Evolutionary conservation across 2,888 invertebrate genomes (phyloP).

Genomic region (Pollenia griseotomentosa): DNA sequence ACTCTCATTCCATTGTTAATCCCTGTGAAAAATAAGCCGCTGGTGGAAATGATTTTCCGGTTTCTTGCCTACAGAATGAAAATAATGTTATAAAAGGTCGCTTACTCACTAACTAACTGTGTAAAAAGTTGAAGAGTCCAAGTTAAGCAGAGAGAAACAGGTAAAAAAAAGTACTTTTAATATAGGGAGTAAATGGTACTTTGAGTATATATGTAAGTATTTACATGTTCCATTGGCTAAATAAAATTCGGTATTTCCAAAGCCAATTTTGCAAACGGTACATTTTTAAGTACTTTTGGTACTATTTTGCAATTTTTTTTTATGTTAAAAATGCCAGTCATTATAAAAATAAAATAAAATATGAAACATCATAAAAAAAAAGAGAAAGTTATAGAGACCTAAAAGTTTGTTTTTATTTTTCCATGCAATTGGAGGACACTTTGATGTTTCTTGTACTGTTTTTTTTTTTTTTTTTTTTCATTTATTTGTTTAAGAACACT

Average conservation of each 20-base stretch:
- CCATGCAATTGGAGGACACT: neutral
- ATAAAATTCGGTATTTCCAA: too few relatives aligned
- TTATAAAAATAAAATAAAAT: neutral
- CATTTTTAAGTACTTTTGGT: too few relatives aligned
- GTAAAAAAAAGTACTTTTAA: too few relatives aligned
- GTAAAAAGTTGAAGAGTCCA: too few relatives aligned
- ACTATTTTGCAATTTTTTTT: too few relatives aligned
- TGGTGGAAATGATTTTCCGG: slow-evolving; percentile 47
- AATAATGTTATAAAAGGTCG: slow-evolving; percentile 18
- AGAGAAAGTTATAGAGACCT: neutral
- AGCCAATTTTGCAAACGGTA: too few relatives aligned
- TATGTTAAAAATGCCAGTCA: neutral
- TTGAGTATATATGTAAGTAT: too few relatives aligned
- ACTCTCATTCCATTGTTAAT: slow-evolving; percentile 3
- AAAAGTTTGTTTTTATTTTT: slow-evolving; percentile 20
- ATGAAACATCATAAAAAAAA: neutral
- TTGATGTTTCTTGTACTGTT: slow-evolving; percentile 17
- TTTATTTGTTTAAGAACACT: neutral
- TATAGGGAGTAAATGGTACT: too few relatives aligned
- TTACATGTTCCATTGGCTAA: too few relatives aligned
- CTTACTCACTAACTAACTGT: neutral
- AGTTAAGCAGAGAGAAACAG: too few relatives aligned
- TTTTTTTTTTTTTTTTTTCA: neutral
- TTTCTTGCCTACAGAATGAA: slow-evolving; percentile 53
- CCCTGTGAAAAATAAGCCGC: neutral